These are phyloP conservation scores for Enteromius argenteus DNA, from an alignment of 2,797 vertebrate genomes.

Conservation along the genomic window DNA sequence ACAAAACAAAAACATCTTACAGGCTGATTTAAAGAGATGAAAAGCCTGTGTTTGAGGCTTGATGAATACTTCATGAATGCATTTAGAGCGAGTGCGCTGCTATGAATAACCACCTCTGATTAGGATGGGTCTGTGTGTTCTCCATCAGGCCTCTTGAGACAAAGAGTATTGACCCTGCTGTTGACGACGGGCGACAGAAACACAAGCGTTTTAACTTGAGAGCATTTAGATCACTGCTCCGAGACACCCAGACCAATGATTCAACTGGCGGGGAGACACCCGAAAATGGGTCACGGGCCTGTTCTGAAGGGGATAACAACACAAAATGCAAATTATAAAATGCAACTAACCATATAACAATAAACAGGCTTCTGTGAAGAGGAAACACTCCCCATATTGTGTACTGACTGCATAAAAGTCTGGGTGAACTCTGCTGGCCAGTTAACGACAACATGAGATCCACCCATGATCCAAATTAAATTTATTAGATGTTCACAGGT, in stretches of 20 bases:
- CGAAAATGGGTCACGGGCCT: background rate
- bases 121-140: slow-evolving; percentile 46
- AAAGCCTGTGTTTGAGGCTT: slow-evolving; percentile 49
- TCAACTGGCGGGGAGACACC: background rate
- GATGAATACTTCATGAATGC: slow-evolving; percentile 62
- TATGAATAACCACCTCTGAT: slow-evolving; percentile 56
- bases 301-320: background rate
- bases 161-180: slow-evolving; percentile 41
- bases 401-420: background rate
- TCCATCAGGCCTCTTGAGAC: slow-evolving; percentile 41
- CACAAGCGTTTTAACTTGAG: slow-evolving; percentile 31
- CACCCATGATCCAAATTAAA: background rate
- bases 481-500: background rate
- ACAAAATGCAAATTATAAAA: background rate
- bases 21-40: slow-evolving; percentile 55
- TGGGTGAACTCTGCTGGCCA: too few relatives aligned
- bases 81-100: slow-evolving; percentile 50
- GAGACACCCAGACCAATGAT: background rate
- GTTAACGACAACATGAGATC: background rate
- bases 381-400: background rate
- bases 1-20: slow-evolving; percentile 46
- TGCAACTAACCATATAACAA: background rate
- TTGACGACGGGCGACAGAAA: slow-evolving; percentile 42
- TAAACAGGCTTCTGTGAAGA: background rate
- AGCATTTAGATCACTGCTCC: slow-evolving; percentile 32